Conservation (phyloP, 2,797 vertebrate species). For the Pangasius macronema region DNA sequence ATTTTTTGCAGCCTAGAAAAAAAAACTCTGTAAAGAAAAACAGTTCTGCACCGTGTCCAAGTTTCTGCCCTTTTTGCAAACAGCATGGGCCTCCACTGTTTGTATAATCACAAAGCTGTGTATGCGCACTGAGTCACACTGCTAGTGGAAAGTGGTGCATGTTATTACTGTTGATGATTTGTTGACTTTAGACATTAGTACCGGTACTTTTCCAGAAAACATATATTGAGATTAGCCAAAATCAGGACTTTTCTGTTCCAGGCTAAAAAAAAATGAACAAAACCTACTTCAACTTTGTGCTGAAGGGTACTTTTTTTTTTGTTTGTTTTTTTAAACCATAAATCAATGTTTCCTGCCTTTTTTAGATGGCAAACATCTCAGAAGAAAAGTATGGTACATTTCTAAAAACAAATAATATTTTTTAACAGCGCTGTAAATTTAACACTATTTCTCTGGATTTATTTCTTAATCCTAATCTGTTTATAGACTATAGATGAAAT, state of each 20-base stretch:
- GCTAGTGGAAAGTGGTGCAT: neutral
- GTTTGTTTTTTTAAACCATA: neutral
- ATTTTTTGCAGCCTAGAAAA: neutral
- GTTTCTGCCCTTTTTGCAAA: slow-evolving; percentile 41
- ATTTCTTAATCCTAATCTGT: neutral
- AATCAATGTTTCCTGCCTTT: neutral
- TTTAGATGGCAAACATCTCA: neutral
- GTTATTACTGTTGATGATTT: slow-evolving; percentile 25
- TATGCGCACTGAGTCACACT: slow-evolving; percentile 7
- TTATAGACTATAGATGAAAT: neutral
- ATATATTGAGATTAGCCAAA: neutral
- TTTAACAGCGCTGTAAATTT: neutral
- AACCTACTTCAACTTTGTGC: neutral
- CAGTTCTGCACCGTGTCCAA: slow-evolving; percentile 10
- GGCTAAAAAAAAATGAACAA: neutral
- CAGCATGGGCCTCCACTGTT: slow-evolving; percentile 30
- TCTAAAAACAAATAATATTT: neutral
- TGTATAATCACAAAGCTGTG: neutral
- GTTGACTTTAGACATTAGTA: slow-evolving; percentile 31
- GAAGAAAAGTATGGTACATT: neutral
- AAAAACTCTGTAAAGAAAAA: too few relatives aligned
- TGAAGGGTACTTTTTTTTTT: neutral
- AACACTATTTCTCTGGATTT: neutral
- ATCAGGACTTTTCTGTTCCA: neutral
- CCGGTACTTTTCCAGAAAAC: neutral